Conservation (phyloP, 1,140 invertebrate genomes). For the Zaprionus vittiger region DNA sequence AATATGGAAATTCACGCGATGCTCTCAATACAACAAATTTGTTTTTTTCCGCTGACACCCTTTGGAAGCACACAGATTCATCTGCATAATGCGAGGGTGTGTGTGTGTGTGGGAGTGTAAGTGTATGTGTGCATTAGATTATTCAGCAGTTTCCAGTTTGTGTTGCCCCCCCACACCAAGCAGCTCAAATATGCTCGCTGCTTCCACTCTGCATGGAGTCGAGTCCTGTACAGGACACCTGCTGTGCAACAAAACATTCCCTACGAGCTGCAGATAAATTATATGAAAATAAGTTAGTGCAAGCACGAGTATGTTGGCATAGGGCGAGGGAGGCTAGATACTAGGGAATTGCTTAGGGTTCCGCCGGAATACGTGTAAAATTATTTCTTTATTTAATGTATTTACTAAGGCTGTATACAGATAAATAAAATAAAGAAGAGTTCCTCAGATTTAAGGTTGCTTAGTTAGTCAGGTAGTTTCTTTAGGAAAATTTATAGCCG, state of each 20-base stretch:
- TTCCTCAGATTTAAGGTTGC: background rate
- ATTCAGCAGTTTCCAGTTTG: slow-evolving; percentile 56
- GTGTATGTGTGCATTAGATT: slow-evolving; percentile 48
- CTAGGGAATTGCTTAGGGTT: background rate
- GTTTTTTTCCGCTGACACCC: slow-evolving; percentile 39
- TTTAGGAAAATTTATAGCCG: no score
- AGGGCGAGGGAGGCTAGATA: background rate
- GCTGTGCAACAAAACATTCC: slow-evolving; percentile 51
- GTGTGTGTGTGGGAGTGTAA: slow-evolving; percentile 1
- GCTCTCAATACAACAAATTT: slow-evolving; percentile 69
- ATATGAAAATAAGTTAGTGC: slow-evolving; percentile 70
- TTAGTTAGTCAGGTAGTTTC: background rate
- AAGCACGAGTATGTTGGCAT: slow-evolving; percentile 13
- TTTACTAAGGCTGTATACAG: background rate
- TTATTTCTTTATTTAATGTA: background rate
- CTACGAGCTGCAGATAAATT: slow-evolving; percentile 46
- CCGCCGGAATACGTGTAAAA: slow-evolving; percentile 18
- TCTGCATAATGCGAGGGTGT: slow-evolving; percentile 23
- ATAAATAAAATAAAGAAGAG: background rate
- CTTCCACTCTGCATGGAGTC: background rate
- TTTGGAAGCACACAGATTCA: slow-evolving; percentile 34
- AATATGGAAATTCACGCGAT: slow-evolving; percentile 58
- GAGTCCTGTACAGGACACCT: slow-evolving; percentile 31
- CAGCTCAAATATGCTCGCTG: slow-evolving; percentile 55
- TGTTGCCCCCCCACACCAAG: slow-evolving; percentile 18